phyloP scores from a whole-genome alignment of 2,797 vertebrate species.

The Hylomyscus alleni region DNA sequence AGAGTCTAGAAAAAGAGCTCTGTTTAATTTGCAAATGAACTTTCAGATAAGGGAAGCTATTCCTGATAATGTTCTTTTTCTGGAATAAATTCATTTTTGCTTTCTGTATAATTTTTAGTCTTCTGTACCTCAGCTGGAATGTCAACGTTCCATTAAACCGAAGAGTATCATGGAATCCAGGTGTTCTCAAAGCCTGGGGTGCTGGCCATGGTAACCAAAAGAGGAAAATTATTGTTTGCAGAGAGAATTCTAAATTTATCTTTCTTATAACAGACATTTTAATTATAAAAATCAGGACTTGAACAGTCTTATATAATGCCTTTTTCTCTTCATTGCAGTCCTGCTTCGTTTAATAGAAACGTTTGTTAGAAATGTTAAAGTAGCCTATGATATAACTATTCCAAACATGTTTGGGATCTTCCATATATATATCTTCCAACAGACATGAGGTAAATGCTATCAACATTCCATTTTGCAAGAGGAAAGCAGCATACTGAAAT shows the following conservation, averaged over 20 bases:
- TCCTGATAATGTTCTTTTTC: background rate
- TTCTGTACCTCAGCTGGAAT: background rate
- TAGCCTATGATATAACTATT: constrained; percentile 1
- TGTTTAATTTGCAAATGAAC: background rate
- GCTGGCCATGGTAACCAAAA: background rate
- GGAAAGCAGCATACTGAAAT: background rate
- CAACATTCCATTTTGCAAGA: background rate
- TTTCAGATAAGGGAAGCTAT: background rate
- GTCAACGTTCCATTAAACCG: background rate
- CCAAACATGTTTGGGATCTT: background rate
- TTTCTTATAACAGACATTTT: background rate
- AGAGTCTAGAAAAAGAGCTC: background rate
- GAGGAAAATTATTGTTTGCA: background rate
- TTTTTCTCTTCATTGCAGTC: background rate
- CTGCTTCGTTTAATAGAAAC: constrained; percentile 4
- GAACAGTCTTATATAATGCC: background rate
- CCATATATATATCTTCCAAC: background rate
- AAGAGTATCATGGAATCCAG: background rate
- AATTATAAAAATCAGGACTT: background rate
- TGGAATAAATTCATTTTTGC: too few relatives aligned
- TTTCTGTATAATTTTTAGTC: background rate
- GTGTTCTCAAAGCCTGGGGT: background rate
- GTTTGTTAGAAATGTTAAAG: constrained; percentile 55
- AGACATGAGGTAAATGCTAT: background rate
- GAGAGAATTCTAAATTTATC: background rate